Evolutionary conservation across 2,888 invertebrate genomes (phyloP), one percentile per base, ranked within the genome.

Genomic region (Caenorhabditis becei): DNA sequence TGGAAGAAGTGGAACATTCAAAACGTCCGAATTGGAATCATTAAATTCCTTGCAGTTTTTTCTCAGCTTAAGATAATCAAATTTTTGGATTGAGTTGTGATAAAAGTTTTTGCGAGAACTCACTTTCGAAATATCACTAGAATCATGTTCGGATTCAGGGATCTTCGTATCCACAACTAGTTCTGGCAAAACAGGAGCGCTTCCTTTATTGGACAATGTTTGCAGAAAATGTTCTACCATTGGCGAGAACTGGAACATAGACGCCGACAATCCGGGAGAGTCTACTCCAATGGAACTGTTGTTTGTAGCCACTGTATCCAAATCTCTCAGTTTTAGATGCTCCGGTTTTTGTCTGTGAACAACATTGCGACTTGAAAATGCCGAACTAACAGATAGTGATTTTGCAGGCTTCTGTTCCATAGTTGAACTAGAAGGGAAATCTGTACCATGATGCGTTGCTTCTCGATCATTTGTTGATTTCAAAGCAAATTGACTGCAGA

Each of bases 191-290:
- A 70, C 66, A 23, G 72, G n/a, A 10, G 66, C 24, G 23, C 16
- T 47, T 41, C 77, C 63, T 56, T 71, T 77, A 37, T 80, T 83
- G 14, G 77, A 80, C 14, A 86, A 62, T 16, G 80, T 74, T 65
- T 87, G 86, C 20, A 87, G 66, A 66, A 91, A 91, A 56, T 91
- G 90, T 65, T 90, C 90, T 14, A 90, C 90, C 71, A 90, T 85
- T 4, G 91, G 91, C 10, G 91, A 91, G 72, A 91, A 91, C 58
- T 90, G 89, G 67, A 91, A 91, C 83, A 89, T 85, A 10, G 89
- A 80, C 8, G 89, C 86, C 8, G 88, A 87, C 18, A 90, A 75
- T 51, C 82, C 82, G 14, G 82, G 82, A 2, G 82, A 82, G 41
- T 74, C 74, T 4, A 77, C 47, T 5, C 67, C 66, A n/a, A 2